A percentile compares a stretch with the other conserved stretches of the same genome.
These are phyloP conservation scores for Hybos culiciformis DNA, from an alignment of 2,888 invertebrate species.

Conservation along the genomic window DNA sequence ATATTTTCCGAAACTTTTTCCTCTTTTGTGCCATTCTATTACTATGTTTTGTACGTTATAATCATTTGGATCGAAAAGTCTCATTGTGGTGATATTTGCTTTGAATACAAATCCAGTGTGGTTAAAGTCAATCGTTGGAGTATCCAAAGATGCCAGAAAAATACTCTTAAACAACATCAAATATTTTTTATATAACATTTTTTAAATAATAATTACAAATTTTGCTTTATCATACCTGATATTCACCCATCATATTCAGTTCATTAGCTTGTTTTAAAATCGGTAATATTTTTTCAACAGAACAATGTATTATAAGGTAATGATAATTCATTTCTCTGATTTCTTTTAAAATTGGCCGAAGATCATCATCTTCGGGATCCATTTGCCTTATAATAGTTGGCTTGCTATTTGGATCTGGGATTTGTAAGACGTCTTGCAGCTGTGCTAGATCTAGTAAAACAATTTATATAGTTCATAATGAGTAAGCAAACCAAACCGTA, in stretches of 20 bases:
- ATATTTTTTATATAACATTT: neutral
- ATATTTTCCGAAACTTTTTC: slow-evolving; percentile 25
- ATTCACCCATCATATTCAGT: slow-evolving; percentile 68
- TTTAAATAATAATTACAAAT: no score
- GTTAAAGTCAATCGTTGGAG: slow-evolving; percentile 37
- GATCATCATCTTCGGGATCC: slow-evolving; percentile 35
- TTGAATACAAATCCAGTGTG: slow-evolving; percentile 33
- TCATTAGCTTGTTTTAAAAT: slow-evolving; percentile 63
- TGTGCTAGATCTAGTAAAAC: slow-evolving; percentile 48
- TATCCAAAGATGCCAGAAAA: slow-evolving; percentile 39
- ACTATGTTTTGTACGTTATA: slow-evolving; percentile 31
- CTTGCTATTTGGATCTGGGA: slow-evolving; percentile 49
- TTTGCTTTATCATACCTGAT: slow-evolving; percentile 44
- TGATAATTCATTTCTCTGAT: slow-evolving; percentile 55
- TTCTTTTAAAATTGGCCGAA: slow-evolving; percentile 58
- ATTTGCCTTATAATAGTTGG: slow-evolving; percentile 56
- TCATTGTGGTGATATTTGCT: slow-evolving; percentile 32
- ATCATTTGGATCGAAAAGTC: slow-evolving; percentile 32
- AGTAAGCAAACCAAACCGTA: neutral
- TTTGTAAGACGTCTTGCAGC: slow-evolving; percentile 65
- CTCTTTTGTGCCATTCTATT: slow-evolving; percentile 33
- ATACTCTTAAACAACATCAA: slow-evolving; percentile 37
- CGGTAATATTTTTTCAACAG: slow-evolving; percentile 47
- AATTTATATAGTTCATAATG: neutral
- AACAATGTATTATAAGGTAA: slow-evolving; percentile 65